Evolutionary conservation across 2,797 vertebrate species (phyloP).

Genomic region (Hypotaenidia okinawae): DNA sequence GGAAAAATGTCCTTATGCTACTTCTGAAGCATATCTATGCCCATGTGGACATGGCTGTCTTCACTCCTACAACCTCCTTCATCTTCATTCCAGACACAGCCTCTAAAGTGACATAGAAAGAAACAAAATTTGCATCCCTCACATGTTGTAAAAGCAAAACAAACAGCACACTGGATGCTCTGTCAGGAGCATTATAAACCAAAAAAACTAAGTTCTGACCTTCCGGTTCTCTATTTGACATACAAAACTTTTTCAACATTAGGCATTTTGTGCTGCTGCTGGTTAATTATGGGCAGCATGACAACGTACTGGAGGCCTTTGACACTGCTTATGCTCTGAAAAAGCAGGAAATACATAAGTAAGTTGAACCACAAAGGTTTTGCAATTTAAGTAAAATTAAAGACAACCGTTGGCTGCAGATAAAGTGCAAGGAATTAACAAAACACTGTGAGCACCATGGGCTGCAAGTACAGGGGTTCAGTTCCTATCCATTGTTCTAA

Average conservation of each 20-base stretch:
- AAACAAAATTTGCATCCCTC: background rate
- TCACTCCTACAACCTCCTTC: background rate
- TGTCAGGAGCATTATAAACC: background rate
- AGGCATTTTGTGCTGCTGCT: background rate
- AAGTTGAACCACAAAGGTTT: background rate
- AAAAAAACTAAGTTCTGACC: background rate
- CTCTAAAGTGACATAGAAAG: rapidly evolving
- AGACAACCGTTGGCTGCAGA: background rate
- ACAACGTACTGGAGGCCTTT: background rate
- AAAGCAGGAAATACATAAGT: background rate
- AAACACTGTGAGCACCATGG: background rate
- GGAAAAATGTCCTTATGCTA: background rate
- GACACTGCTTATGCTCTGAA: background rate
- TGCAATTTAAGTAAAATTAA: background rate
- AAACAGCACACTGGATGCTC: background rate
- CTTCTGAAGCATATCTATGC: background rate
- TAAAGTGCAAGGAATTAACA: background rate
- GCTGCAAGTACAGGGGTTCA: background rate
- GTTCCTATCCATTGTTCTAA: background rate
- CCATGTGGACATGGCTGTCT: background rate
- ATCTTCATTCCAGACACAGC: background rate
- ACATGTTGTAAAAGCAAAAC: background rate
- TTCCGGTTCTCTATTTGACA: background rate
- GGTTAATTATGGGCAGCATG: background rate
- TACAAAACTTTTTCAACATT: background rate